These are phyloP conservation scores for Vulpes ferrilata DNA, from an alignment of 2,113 vertebrate genomes.

Conservation along the genomic window DNA sequence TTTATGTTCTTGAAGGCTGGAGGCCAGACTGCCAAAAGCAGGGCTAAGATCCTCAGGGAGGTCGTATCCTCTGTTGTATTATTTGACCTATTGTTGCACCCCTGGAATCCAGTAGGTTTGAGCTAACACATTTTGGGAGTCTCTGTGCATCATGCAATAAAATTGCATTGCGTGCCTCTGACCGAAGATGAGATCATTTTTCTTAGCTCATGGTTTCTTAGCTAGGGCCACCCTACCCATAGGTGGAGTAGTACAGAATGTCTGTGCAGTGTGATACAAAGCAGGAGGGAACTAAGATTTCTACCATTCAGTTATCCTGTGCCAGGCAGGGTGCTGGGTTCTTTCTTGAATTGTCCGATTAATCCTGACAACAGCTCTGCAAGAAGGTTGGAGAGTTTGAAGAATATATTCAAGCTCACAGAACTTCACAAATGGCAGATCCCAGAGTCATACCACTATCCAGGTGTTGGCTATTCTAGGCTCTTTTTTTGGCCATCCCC, in stretches of 20 bases:
- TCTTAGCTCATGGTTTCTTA: conserved; percentile 63
- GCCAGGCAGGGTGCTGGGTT: conserved; percentile 9
- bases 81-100: neutral
- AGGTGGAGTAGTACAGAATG: conserved; percentile 43
- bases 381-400: conserved; percentile 29
- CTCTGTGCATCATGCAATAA: conserved; percentile 54
- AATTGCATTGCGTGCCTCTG: conserved; percentile 59
- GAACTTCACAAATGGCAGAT: neutral
- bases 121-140: neutral
- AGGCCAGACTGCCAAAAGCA: conserved; percentile 55
- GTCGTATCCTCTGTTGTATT: neutral
- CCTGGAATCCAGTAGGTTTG: conserved; percentile 46
- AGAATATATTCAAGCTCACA: neutral
- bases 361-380: neutral
- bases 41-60: conserved; percentile 8
- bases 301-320: neutral
- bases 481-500: neutral
- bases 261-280: neutral
- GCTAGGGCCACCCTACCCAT: conserved; percentile 26
- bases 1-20: conserved; percentile 57
- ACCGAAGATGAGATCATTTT: conserved; percentile 67
- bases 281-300: neutral
- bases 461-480: neutral
- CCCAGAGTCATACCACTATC: neutral
- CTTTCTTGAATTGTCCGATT: neutral